Percentiles rank a stretch among this genome's conserved stretches.
Conservation (phyloP, 2,113 vertebrate species). For the Bagarius yarrelli region DNA sequence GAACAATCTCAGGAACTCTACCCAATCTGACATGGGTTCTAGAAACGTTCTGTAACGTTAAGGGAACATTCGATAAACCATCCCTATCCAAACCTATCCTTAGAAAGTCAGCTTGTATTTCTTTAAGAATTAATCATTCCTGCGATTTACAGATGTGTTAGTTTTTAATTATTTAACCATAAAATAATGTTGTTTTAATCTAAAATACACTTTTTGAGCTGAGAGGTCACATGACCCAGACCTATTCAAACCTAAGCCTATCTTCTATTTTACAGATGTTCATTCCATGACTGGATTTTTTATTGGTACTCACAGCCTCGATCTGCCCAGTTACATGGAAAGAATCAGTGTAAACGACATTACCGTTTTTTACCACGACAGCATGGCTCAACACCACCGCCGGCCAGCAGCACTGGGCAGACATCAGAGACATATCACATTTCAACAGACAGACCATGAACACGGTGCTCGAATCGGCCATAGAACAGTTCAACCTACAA, state of each 20-base stretch:
- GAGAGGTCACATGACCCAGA: too few relatives aligned
- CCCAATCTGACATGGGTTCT: too few relatives aligned
- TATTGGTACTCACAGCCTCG: slow-evolving; percentile 15
- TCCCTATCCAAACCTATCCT: background rate
- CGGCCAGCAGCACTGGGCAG: slow-evolving; percentile 7
- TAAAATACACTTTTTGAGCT: too few relatives aligned
- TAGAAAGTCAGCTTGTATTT: background rate
- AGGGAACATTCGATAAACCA: background rate
- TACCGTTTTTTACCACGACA: slow-evolving; percentile 10
- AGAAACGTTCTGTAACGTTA: background rate
- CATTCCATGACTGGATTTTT: background rate
- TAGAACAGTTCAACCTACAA: slow-evolving; percentile 19
- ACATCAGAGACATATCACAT: background rate
- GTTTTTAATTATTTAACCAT: background rate
- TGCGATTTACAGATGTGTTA: too few relatives aligned
- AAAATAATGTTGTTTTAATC: background rate
- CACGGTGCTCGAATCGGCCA: background rate
- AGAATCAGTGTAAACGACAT: slow-evolving; percentile 4
- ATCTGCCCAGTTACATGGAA: slow-evolving; percentile 7
- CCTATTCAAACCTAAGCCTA: background rate
- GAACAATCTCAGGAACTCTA: background rate
- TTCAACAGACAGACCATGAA: background rate
- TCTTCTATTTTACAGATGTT: slow-evolving; percentile 4
- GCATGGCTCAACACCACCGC: slow-evolving; percentile 13
- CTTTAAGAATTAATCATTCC: too few relatives aligned